phyloP scores from a whole-genome alignment of 2,888 invertebrate genomes.

The Pollenia griseotomentosa region DNA sequence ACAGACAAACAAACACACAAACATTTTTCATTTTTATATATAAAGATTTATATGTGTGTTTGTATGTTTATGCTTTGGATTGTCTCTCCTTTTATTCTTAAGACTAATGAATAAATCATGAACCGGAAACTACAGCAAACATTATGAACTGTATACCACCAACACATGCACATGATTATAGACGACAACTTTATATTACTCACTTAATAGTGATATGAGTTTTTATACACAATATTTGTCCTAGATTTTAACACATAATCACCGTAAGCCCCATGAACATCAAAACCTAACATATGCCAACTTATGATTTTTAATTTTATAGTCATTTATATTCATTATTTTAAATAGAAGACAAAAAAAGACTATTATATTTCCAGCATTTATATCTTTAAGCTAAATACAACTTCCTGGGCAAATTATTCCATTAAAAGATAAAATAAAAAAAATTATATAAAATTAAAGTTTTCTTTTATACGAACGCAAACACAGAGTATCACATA shows the following conservation, averaged over 20 bases:
- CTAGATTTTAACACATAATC: slow-evolving; percentile 51
- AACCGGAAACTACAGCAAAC: slow-evolving; percentile 43
- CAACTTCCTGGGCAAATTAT: slow-evolving; percentile 65
- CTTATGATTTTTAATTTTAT: slow-evolving; percentile 49
- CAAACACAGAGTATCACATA: slow-evolving; percentile 17
- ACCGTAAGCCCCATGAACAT: slow-evolving; percentile 29
- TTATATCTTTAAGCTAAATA: slow-evolving; percentile 52
- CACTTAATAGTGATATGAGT: slow-evolving; percentile 47
- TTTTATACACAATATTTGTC: slow-evolving; percentile 37
- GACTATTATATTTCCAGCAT: slow-evolving; percentile 44
- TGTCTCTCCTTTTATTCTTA: not conserved
- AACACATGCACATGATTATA: slow-evolving; percentile 18
- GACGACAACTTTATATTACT: slow-evolving; percentile 11
- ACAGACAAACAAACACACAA: too few species aligned
- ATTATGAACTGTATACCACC: slow-evolving; percentile 44
- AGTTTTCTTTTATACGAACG: slow-evolving; percentile 28
- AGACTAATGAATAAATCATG: slow-evolving; percentile 60
- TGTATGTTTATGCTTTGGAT: not conserved
- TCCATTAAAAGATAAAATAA: slow-evolving; percentile 67
- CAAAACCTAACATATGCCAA: slow-evolving; percentile 44
- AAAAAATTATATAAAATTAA: slow-evolving; percentile 59
- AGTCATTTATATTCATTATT: slow-evolving; percentile 60
- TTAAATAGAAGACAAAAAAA: slow-evolving; percentile 17
- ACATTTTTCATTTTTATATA: too few species aligned
- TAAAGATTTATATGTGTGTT: not conserved